Percentiles rank a stretch among this genome's conserved stretches.
phyloP scores from a whole-genome alignment of 2,113 vertebrate species.

The Heterochromis multidens region DNA sequence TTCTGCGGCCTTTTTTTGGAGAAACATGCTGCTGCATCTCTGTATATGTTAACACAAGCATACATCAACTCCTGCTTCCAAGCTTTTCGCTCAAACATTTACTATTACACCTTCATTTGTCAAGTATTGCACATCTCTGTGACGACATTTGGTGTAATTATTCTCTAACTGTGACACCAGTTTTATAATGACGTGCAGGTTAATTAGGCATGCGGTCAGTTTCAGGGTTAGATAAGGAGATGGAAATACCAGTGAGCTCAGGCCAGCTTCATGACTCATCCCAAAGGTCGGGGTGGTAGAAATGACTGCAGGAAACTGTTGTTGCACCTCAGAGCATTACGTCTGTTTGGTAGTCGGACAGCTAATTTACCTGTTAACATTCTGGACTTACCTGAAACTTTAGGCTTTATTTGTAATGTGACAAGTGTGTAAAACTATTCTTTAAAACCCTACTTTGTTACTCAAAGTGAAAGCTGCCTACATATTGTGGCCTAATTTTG shows the following conservation, averaged over 20 bases:
- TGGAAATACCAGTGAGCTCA: neutral
- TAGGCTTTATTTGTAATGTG: neutral
- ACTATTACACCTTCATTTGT: slow-evolving; percentile 19
- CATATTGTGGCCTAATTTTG: neutral
- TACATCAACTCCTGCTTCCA: slow-evolving; percentile 35
- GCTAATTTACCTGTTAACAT: neutral
- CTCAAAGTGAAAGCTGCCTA: neutral
- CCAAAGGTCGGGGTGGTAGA: neutral
- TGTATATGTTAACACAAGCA: slow-evolving; percentile 39
- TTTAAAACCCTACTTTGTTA: neutral
- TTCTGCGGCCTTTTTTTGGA: slow-evolving; percentile 57
- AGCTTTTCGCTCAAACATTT: slow-evolving; percentile 37
- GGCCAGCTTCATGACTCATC: neutral
- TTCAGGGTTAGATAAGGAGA: neutral
- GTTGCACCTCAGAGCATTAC: neutral
- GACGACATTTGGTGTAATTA: neutral
- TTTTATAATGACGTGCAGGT: neutral
- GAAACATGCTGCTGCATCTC: slow-evolving; percentile 59
- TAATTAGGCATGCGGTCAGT: neutral
- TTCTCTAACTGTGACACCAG: neutral
- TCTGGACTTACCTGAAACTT: neutral
- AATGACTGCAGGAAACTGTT: neutral
- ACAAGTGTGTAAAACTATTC: neutral
- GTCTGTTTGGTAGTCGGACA: neutral
- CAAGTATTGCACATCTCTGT: neutral